Percentiles rank a stretch among this genome's conserved stretches.
These are phyloP conservation scores for Pangasius mekongensis DNA, from an alignment of 2,797 vertebrate genomes.

Conservation along the genomic window DNA sequence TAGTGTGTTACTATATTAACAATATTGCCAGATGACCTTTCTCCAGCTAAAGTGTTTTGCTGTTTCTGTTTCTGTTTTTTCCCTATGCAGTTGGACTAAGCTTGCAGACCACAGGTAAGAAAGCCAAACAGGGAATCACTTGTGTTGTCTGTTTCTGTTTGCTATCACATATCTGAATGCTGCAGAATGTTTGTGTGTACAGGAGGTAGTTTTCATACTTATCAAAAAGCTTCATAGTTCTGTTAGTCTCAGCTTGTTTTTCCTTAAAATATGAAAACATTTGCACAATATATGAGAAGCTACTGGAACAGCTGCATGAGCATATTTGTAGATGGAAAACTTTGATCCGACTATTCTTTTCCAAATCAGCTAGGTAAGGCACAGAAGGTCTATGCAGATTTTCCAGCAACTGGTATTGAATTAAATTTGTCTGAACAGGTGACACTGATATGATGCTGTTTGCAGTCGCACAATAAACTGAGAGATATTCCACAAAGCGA, in stretches of 20 bases:
- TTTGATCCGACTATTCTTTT: background rate
- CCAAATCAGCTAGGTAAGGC: background rate
- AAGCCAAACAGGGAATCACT: background rate
- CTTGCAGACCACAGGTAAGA: constrained; percentile 67
- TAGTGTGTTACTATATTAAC: background rate
- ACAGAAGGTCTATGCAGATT: background rate
- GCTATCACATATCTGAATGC: constrained; percentile 17
- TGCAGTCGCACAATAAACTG: background rate
- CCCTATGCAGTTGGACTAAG: constrained; percentile 63
- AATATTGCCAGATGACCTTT: background rate
- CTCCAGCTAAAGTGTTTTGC: background rate
- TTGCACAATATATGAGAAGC: background rate
- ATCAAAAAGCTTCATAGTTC: background rate
- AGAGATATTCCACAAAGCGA: background rate
- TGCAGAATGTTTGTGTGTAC: constrained; percentile 4
- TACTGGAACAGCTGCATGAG: background rate
- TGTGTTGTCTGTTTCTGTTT: background rate
- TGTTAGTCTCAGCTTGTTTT: constrained; percentile 21
- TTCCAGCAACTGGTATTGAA: background rate
- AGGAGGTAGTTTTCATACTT: constrained; percentile 2
- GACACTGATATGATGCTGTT: background rate
- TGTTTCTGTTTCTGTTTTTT: constrained; percentile 37
- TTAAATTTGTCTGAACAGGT: background rate
- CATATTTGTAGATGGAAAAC: background rate
- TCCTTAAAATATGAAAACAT: background rate